Base-by-base conservation (phyloP, 2,113 vertebrate species). In the Thamnaconus septentrionalis region DNA sequence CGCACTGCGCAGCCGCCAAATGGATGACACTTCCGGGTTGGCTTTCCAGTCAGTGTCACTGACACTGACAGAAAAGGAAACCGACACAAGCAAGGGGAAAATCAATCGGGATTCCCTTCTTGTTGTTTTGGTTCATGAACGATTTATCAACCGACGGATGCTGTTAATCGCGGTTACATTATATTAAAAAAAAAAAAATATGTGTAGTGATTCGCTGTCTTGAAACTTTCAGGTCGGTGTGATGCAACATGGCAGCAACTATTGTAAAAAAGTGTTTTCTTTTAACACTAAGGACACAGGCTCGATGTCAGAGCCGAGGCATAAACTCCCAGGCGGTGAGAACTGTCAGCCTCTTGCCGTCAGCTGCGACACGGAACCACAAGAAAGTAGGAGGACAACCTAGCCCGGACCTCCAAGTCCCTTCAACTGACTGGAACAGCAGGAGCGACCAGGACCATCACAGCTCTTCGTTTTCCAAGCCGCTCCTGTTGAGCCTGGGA, bases 181-280 rank as follows among this genome's bases (percentile, higher is more conserved):
- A 31, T 31, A 31, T 31, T 31, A 31, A 31, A 31, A 31, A 31
- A 31, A 31, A 31, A 31, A 31, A 31, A 31, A 31, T 31, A 31
- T 31, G 18, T 31, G 18, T 31, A 31, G 50, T 44, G 39, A 7
- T 11, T 9, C 11, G 9, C n/a, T 50, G 44, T 48, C 2, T 41
- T 0, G 4, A 59, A 75, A 82, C 56, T 73, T 40, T 9, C 39
- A 10, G 53, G 5, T 3, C 50, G 40, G 31, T 2, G 42, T 88
- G 81, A 90, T 72, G 82, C 85, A 90, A 90, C 46, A 87, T 90
- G 88, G 82, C 86, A 79, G 66, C 66, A 70, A 73, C 59, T 52
- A 56, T 59, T 52, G 64, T 83, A 46, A 75, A 39, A 43, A 66
- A 76, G n/a, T 56, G 61, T 63, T 18, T 91, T 4, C 12, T 83